Evolutionary conservation across 2,888 invertebrate species (phyloP), one percentile per base, ranked within the genome.

Genomic region (Parnassius apollo): DNA sequence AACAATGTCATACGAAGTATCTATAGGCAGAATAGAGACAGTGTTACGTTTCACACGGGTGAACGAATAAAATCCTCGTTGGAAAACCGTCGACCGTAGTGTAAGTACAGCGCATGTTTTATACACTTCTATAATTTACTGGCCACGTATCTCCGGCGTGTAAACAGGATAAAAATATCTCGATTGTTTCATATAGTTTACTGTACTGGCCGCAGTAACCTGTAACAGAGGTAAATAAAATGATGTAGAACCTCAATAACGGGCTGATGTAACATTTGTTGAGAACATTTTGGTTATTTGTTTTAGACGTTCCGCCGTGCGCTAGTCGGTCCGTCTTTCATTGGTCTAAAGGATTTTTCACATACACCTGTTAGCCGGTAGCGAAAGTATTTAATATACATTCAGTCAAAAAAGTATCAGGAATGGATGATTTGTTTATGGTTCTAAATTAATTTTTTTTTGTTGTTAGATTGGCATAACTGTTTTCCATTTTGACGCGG

Each of bases 221-320:
- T 83, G 85, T 80, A 80, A 80, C 77, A 74, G 80, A 80, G 81
- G 85, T 88, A 87, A 88, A 89, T 88, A 90, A 85, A 81, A 88
- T 90, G 87, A 91, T 91, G 87, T 83, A 91, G 84, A 82, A 80
- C 83, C 83, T 83, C 78, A 85, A 86, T 85, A 89, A 86, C 86
- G 79, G 75, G 76, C 78, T 76, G 72, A 78, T 76, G 82, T 80
- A 83, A 81, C 82, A 82, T 76, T 73, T 81, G 84, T 81, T 85
- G 80, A 76, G 75, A 86, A 81, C 82, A 82, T 80, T 81, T 85
- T 83, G 88, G 80, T 85, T 90, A 83, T 90, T 91, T 91, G 88
- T 87, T 88, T 88, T 78, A 84, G 75, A 70, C 75, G 77, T 74
- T 77, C 74, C 72, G 65, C 76, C 76, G 77, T 77, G 74, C 75